Conservation (phyloP, 23 tunicate species). For the Oikopleura albicans region DNA sequence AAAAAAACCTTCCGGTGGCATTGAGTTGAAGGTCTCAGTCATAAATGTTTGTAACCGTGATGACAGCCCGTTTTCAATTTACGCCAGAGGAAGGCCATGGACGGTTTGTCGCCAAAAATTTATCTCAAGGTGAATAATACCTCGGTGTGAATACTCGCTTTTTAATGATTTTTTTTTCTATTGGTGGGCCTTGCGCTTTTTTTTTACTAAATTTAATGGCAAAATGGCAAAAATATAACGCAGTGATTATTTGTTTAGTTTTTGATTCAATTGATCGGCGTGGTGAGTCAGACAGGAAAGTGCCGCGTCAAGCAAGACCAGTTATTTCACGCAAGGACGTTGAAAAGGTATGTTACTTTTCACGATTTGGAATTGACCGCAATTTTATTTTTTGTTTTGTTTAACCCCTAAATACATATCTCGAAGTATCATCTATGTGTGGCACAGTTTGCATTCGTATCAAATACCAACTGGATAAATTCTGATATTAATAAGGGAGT, state of each 20-base stretch:
- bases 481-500: no score
- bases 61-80: conserved; percentile 12
- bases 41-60: background rate
- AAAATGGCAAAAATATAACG: background rate
- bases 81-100: conserved; percentile 33
- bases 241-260: background rate
- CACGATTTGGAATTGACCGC: no score
- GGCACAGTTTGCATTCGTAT: no score
- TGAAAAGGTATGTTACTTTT: conserved; percentile 4
- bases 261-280: background rate
- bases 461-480: no score
- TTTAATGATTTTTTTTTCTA: no score
- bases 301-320: background rate
- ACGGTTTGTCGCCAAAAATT: conserved; percentile 16
- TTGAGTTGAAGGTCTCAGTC: background rate
- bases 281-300: background rate
- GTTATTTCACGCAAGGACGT: background rate
- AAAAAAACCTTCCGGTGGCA: background rate
- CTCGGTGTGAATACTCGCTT: no score
- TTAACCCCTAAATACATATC: no score
- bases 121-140: conserved; percentile 15
- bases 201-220: background rate
- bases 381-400: no score
- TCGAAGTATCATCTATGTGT: no score
- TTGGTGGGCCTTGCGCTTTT: background rate